Evolutionary conservation across 2,888 invertebrate genomes (phyloP).

Genomic region (Drosophila tanythrix): DNA sequence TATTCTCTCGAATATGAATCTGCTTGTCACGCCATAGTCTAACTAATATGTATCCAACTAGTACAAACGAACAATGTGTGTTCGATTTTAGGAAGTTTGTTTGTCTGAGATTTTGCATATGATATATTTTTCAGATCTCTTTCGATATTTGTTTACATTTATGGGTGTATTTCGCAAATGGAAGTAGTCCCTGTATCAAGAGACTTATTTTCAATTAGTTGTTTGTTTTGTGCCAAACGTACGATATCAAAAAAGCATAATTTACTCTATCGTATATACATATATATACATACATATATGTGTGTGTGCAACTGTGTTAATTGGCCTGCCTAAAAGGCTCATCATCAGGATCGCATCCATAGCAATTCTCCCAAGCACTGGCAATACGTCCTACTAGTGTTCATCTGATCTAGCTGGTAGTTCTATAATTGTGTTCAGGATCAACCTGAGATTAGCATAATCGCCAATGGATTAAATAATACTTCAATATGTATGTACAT

Average conservation of each 20-base stretch:
- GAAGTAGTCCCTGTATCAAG: conserved; percentile 15
- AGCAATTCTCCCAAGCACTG: conserved; percentile 15
- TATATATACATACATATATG: conserved; percentile 57
- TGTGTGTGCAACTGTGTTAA: conserved; percentile 32
- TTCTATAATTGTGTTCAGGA: conserved; percentile 24
- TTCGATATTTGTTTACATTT: conserved; percentile 20
- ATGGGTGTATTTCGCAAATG: conserved; percentile 27
- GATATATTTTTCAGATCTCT: conserved; percentile 28
- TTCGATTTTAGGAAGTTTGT: conserved; percentile 48
- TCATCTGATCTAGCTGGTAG: conserved; percentile 22
- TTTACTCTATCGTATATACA: conserved; percentile 62
- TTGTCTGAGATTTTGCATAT: conserved; percentile 11
- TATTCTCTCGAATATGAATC: conserved; percentile 6
- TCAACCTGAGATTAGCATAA: conserved; percentile 22
- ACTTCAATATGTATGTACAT: conserved; percentile 76
- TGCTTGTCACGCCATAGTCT: conserved; percentile 55
- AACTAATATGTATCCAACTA: conserved; percentile 49
- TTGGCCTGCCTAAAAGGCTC: conserved; percentile 41
- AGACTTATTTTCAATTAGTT: conserved; percentile 16
- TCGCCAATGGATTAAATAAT: conserved; percentile 63
- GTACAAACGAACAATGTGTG: conserved; percentile 30
- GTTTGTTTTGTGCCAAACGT: conserved; percentile 12
- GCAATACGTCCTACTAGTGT: conserved; percentile 50
- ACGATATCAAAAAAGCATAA: conserved; percentile 52
- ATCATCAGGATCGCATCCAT: not conserved